Conservation (phyloP, 2,888 invertebrate genomes). For the Caenorhabditis afra region DNA sequence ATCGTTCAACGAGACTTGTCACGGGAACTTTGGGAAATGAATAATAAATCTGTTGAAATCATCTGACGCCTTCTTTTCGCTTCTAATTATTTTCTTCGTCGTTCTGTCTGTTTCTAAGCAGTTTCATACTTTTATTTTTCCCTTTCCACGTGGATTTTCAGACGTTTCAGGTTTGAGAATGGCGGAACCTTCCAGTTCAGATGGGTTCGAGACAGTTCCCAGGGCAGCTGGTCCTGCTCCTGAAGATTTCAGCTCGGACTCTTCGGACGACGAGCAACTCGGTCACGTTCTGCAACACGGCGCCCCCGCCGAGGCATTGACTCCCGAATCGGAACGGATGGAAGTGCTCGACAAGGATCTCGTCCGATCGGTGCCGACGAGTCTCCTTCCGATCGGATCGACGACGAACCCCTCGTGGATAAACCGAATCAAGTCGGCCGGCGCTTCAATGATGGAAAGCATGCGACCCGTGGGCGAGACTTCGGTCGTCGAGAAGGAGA, state of each 20-base stretch:
- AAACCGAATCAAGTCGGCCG: constrained; percentile 40
- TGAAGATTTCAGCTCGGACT: constrained; percentile 40
- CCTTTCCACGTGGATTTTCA: too few species aligned
- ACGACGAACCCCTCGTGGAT: constrained; percentile 40
- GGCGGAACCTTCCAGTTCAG: background rate
- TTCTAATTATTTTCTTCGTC: too few species aligned
- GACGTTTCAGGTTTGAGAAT: background rate
- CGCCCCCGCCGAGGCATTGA: constrained; percentile 40
- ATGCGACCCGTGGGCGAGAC: constrained; percentile 13
- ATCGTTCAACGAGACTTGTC: constrained; percentile 21
- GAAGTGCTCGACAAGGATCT: constrained; percentile 22
- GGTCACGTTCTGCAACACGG: constrained; percentile 46
- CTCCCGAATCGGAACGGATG: constrained; percentile 36
- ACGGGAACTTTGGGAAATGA: background rate
- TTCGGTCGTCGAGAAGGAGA: constrained; percentile 8
- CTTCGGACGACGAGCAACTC: constrained; percentile 23
- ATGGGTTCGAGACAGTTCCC: constrained; percentile 17
- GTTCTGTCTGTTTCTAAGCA: background rate
- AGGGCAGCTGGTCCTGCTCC: too few species aligned
- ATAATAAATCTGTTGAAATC: too few species aligned
- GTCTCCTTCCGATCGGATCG: constrained; percentile 11
- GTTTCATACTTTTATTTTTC: too few species aligned
- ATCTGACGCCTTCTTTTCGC: too few species aligned
- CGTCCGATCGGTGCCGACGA: constrained; percentile 10
- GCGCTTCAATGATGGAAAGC: constrained; percentile 45